Percentiles rank a stretch among this genome's conserved stretches.
phyloP scores from a whole-genome alignment of 2,888 invertebrate species.

The Spisula solida region DNA sequence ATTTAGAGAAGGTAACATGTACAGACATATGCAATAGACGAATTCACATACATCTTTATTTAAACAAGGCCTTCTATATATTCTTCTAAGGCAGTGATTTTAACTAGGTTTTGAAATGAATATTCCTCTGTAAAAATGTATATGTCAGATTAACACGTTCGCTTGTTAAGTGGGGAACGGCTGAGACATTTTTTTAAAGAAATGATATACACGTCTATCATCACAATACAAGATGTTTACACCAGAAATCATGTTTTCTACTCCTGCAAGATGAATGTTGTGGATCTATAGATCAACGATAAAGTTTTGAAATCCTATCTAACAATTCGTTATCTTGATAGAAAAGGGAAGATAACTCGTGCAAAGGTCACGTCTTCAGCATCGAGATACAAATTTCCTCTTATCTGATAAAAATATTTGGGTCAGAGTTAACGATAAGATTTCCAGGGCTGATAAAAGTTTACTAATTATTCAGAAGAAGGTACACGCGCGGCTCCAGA shows the following conservation, averaged over 20 bases:
- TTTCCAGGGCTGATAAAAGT: background rate
- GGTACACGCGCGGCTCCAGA: too few relatives aligned
- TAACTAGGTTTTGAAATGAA: too few relatives aligned
- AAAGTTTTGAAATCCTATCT: conserved; percentile 36
- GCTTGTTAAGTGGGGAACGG: too few relatives aligned
- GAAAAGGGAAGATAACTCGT: conserved; percentile 15
- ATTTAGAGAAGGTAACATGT: too few relatives aligned
- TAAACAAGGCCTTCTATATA: too few relatives aligned
- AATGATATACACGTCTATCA: background rate
- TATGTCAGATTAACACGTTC: too few relatives aligned
- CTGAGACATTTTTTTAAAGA: background rate
- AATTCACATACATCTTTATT: too few relatives aligned
- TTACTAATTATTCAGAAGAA: background rate
- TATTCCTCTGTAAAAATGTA: too few relatives aligned
- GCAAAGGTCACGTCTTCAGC: conserved; percentile 27
- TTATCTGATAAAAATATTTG: conserved; percentile 30
- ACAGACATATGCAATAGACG: too few relatives aligned
- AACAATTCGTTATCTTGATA: conserved; percentile 20
- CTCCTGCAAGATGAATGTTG: background rate
- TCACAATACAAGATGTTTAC: conserved; percentile 12
- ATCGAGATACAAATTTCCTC: conserved; percentile 21
- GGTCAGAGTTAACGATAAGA: conserved; percentile 19
- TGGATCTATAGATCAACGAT: background rate
- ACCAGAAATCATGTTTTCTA: conserved; percentile 10
- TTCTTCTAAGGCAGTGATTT: too few relatives aligned